Evolutionary conservation across 92 coral and sea anemone genomes (phyloP), one percentile per base, ranked within the genome.

Genomic region (Umimayanthus chanpuru): DNA sequence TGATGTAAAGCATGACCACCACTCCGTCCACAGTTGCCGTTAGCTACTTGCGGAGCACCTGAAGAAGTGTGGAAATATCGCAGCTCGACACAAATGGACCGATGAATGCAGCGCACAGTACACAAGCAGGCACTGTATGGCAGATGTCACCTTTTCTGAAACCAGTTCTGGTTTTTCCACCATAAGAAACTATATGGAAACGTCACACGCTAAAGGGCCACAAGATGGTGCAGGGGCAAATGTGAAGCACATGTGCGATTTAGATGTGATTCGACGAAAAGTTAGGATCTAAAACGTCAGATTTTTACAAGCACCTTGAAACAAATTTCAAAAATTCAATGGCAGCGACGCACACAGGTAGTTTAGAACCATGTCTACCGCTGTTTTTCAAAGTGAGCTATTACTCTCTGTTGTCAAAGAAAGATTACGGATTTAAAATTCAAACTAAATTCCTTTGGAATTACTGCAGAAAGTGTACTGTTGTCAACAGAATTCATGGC

Each of bases 101-200:
- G 77, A 73, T 16, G 47, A 23, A 9, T 88, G 91, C 82, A 50
- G 88, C 6, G 84, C 92, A 8, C 94, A 91, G 67, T 91, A 88
- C 81, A 91, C 88, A 39, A 88, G 87, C 39, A 14, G 90, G 20
- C 90, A 92, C 38, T 53, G 58, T 53, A 53, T 53, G 58, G 58
- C 81, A 0, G 80, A 81, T 40, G 82, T 78, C 32, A 55, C 44
- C 61, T 44, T 29, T 44, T 85, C 88, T 10, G 58, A 53, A 14
- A 53, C 18, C 58, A 18, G 11, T 14, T 53, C 11, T 53, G 58
- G 58, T 53, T 53, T 53, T 53, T 11, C 58, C 2, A 53, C 18
- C 12, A 53, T 10, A 53, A 53, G 16, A 53, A 10, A 53, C 58
- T 53, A 53, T 14, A 14, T 53, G 58, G 58, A 47, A 47, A 47